Evolutionary conservation across 2,888 invertebrate genomes (phyloP).

Genomic region (Busseola fusca): DNA sequence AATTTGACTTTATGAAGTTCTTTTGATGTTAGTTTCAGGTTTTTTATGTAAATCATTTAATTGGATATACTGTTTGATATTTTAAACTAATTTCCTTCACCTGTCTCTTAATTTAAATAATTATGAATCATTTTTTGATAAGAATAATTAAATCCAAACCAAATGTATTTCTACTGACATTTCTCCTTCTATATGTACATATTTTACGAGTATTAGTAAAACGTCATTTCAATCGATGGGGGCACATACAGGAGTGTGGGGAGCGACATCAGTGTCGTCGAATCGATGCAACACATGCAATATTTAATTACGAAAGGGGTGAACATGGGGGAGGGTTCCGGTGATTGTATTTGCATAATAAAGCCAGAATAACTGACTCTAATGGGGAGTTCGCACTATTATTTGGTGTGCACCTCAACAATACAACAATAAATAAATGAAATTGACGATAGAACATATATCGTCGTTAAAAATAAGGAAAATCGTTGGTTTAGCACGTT

Average conservation of each 20-base stretch:
- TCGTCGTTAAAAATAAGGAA: not conserved
- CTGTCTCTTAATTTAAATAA: not conserved
- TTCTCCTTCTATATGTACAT: constrained; percentile 1
- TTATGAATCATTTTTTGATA: not conserved
- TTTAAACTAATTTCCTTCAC: not conserved
- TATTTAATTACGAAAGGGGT: constrained; percentile 62
- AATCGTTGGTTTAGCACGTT: not conserved
- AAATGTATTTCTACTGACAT: not conserved
- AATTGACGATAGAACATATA: not conserved
- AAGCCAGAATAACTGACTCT: constrained; percentile 57
- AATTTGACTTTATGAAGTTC: constrained; percentile 29
- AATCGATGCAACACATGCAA: constrained; percentile 64
- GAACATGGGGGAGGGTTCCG: constrained; percentile 44
- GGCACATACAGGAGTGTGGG: constrained; percentile 25
- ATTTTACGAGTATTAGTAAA: constrained; percentile 15
- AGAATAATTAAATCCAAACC: not conserved
- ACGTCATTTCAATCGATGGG: constrained; percentile 44
- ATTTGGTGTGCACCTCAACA: constrained; percentile 10
- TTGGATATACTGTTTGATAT: not conserved
- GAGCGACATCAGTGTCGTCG: constrained; percentile 29
- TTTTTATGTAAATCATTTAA: not conserved
- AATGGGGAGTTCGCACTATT: constrained; percentile 37
- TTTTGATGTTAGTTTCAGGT: constrained; percentile 24
- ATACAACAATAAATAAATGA: constrained; percentile 13
- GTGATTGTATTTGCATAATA: constrained; percentile 65